Percentiles rank a stretch among this genome's conserved stretches.
phyloP scores from a whole-genome alignment of 1,140 invertebrate species.

The Tetraneura akinire region DNA sequence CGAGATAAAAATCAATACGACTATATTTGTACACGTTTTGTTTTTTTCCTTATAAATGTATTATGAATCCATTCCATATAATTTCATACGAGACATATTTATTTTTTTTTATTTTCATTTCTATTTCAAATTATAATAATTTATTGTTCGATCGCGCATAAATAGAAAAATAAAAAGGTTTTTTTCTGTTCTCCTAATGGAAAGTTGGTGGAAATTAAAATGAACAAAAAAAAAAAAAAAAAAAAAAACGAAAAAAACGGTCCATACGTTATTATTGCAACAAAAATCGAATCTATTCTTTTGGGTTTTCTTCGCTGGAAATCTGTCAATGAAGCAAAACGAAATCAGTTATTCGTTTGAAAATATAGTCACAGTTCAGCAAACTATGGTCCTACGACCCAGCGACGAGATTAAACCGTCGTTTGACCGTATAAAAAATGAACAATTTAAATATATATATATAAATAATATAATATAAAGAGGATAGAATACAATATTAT shows the following conservation, averaged over 20 bases:
- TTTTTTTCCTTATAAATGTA: too few relatives aligned
- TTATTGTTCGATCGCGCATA: background rate
- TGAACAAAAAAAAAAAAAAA: too few relatives aligned
- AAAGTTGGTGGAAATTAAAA: too few relatives aligned
- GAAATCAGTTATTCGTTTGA: conserved; percentile 21
- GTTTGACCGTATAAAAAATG: background rate
- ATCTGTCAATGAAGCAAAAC: conserved; percentile 33
- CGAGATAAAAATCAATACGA: too few relatives aligned
- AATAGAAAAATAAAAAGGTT: conserved; percentile 2
- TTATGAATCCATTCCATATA: background rate
- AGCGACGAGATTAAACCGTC: background rate
- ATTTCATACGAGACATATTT: too few relatives aligned
- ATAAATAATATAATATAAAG: too few relatives aligned
- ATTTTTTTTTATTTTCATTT: background rate
- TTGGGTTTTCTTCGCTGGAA: background rate
- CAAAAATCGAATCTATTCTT: background rate
- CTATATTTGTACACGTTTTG: too few relatives aligned
- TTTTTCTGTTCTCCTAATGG: background rate
- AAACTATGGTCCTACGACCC: background rate
- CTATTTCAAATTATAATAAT: background rate
- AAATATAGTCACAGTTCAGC: conserved; percentile 23
- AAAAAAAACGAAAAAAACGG: background rate
- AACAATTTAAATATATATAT: background rate
- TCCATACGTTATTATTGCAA: background rate
- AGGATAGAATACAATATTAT: too few relatives aligned